Evolutionary conservation across 2,797 vertebrate species (phyloP).

Genomic region (Macropus fuliginosus): DNA sequence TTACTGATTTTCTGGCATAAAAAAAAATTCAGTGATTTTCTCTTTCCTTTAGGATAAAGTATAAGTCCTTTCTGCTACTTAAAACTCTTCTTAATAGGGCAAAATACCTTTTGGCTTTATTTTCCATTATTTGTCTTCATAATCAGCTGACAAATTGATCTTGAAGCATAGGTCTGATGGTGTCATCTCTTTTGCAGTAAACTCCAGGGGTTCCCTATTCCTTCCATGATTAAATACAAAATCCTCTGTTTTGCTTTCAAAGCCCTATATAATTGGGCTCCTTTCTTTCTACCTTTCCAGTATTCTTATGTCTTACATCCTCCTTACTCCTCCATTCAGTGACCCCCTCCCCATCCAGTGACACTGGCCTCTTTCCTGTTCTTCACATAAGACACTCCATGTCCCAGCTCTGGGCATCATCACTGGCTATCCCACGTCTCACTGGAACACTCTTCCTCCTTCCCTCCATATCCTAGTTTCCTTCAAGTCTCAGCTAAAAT

Average conservation of each 20-base stretch:
- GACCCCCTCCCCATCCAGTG: not conserved
- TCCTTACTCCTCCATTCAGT: not conserved
- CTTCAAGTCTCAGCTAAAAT: not conserved
- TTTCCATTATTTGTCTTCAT: not conserved
- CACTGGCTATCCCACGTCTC: not conserved
- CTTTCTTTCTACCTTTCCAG: not conserved
- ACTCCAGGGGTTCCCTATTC: not conserved
- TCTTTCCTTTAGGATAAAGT: not conserved
- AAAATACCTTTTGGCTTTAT: not conserved
- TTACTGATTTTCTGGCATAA: not conserved
- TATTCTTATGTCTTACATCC: not conserved
- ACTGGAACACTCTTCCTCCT: not conserved
- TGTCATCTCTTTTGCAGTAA: not conserved
- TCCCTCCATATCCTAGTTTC: not conserved
- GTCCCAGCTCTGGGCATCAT: not conserved
- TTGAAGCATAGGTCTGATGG: not conserved
- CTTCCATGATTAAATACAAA: not conserved
- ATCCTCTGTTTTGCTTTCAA: not conserved
- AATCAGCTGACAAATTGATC: not conserved
- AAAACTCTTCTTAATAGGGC: not conserved
- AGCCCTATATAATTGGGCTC: not conserved
- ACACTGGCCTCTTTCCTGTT: not conserved
- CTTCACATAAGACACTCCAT: not conserved
- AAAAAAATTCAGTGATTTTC: not conserved
- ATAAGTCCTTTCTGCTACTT: not conserved